Percentiles rank a stretch among this genome's conserved stretches.
Conservation (phyloP, 2,113 vertebrate species). For the Alaudala cheleensis region DNA sequence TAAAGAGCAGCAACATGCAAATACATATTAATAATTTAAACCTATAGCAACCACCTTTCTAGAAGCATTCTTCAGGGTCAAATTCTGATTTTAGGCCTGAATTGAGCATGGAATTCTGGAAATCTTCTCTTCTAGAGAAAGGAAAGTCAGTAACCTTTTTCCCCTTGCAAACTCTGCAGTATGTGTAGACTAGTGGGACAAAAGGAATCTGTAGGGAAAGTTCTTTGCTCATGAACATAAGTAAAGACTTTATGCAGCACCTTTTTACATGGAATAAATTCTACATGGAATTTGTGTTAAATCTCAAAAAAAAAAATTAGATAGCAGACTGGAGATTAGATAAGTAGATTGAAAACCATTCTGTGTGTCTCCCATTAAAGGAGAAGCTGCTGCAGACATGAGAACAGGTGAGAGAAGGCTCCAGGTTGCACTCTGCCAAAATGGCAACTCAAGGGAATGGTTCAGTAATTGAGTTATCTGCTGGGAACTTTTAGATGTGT, state of each 20-base stretch:
- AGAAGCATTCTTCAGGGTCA: neutral
- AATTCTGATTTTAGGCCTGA: neutral
- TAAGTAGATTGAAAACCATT: neutral
- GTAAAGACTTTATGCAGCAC: neutral
- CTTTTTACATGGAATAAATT: neutral
- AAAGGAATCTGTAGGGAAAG: neutral
- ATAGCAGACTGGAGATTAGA: neutral
- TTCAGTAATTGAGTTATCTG: neutral
- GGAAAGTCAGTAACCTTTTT: neutral
- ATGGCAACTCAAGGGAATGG: neutral
- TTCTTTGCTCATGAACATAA: neutral
- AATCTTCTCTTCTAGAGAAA: neutral
- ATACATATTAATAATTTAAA: neutral
- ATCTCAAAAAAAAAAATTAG: neutral
- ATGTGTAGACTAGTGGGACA: neutral
- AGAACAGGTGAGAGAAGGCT: neutral
- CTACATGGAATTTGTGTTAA: neutral
- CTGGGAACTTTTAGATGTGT: neutral
- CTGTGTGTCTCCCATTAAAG: neutral
- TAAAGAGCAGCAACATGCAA: slow-evolving; percentile 8
- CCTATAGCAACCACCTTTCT: neutral
- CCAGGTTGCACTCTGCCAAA: neutral
- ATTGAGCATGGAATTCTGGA: neutral
- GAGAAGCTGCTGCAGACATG: neutral
- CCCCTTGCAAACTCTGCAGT: neutral